Conservation (phyloP, 2,888 invertebrate species). For the Auanema sp. region DNA sequence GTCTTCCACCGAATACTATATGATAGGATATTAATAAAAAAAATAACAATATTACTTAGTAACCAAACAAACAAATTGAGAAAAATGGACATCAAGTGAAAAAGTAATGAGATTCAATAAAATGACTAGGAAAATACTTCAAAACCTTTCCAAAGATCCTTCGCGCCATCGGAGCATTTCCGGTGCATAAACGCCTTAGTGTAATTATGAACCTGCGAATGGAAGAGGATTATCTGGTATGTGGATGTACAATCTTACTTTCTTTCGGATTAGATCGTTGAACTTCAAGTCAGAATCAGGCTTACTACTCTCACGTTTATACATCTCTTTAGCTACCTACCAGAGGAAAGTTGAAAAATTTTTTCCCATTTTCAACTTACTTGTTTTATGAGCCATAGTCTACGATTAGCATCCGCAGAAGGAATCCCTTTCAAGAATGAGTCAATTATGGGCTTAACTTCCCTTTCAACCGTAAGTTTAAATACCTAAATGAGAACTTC, state of each 20-base stretch:
- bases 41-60: no score
- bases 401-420: background rate
- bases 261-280: background rate
- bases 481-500: background rate
- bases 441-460: slow-evolving; percentile 4
- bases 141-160: slow-evolving; percentile 39
- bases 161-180: slow-evolving; percentile 22
- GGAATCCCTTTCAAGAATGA: slow-evolving; percentile 1
- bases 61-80: no score
- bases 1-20: no score
- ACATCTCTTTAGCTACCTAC: slow-evolving; percentile 17
- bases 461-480: slow-evolving; percentile 1
- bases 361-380: background rate
- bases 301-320: slow-evolving; percentile 8
- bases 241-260: background rate
- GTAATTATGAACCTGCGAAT: slow-evolving; percentile 34
- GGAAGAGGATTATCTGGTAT: background rate
- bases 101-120: no score
- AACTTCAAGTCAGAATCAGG: slow-evolving; percentile 7
- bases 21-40: no score
- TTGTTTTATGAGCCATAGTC: background rate
- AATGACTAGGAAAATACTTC: background rate
- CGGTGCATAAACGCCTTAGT: slow-evolving; percentile 28
- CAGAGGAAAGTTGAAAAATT: background rate
- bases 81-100: no score